Percentiles rank a stretch among this genome's conserved stretches.
Conservation (phyloP, 64 coral and sea anemone species). For the Dendronephthya gigantea region DNA sequence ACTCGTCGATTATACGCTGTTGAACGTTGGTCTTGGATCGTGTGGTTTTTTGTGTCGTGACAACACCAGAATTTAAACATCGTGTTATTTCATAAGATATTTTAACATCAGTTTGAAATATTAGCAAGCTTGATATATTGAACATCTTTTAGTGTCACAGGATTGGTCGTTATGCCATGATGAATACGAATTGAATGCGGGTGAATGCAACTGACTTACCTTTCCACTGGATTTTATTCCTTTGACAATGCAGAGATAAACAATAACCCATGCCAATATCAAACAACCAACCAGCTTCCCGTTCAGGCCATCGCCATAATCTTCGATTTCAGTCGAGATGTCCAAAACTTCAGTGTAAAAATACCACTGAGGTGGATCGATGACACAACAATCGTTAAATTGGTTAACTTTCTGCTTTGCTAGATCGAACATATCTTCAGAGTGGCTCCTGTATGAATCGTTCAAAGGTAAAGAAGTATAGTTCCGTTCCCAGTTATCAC, state of each 20-base stretch:
- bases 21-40: too few species aligned
- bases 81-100: too few species aligned
- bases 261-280: constrained; percentile 91
- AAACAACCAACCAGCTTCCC: constrained; percentile 77
- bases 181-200: background rate
- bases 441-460: background rate
- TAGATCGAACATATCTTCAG: background rate
- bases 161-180: background rate
- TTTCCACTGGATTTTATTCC: constrained; percentile 99
- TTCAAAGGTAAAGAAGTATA: background rate
- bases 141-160: too few species aligned
- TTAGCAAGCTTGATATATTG: too few species aligned
- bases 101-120: too few species aligned
- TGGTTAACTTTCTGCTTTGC: background rate
- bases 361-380: constrained; percentile 84
- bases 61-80: too few species aligned
- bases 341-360: constrained; percentile 86
- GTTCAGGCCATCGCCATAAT: constrained; percentile 68
- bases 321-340: constrained; percentile 73
- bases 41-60: too few species aligned
- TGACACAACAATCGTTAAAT: constrained; percentile 81
- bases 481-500: background rate
- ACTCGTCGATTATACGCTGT: background rate
- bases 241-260: constrained; percentile 94
- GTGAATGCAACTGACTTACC: constrained; percentile 7